These are phyloP conservation scores for Chironomus striatipennis DNA, from an alignment of 1,140 invertebrate genomes.

Conservation along the genomic window DNA sequence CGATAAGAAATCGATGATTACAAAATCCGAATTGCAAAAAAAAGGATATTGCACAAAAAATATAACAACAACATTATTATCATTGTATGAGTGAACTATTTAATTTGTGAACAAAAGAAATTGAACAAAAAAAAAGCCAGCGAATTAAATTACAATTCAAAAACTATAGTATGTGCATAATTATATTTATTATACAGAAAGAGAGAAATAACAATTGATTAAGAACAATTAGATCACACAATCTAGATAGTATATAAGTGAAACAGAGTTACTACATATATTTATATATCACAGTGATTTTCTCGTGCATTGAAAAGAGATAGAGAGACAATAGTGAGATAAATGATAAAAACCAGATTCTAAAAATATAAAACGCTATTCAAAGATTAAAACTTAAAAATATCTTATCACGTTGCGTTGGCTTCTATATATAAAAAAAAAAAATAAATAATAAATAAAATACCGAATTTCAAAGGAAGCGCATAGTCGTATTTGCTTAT, in stretches of 20 bases:
- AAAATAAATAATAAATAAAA: neutral
- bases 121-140: neutral
- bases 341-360: constrained; percentile 22
- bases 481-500: neutral
- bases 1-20: constrained; percentile 13
- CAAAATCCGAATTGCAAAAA: neutral
- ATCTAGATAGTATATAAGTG: neutral
- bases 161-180: neutral
- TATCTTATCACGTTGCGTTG: neutral
- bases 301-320: neutral
- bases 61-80: neutral
- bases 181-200: neutral
- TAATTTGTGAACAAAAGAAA: neutral
- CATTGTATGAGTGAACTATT: constrained; percentile 15
- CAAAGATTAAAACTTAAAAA: neutral
- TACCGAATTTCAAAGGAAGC: neutral
- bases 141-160: neutral
- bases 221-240: neutral
- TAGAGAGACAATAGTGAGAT: neutral
- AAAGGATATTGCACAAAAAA: constrained; percentile 15
- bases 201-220: constrained; percentile 9
- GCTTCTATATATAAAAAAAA: neutral
- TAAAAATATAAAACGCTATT: neutral
- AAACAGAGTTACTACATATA: neutral
- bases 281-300: neutral